Conservation (phyloP, 2,888 invertebrate species). For the Lysandra coridon region DNA sequence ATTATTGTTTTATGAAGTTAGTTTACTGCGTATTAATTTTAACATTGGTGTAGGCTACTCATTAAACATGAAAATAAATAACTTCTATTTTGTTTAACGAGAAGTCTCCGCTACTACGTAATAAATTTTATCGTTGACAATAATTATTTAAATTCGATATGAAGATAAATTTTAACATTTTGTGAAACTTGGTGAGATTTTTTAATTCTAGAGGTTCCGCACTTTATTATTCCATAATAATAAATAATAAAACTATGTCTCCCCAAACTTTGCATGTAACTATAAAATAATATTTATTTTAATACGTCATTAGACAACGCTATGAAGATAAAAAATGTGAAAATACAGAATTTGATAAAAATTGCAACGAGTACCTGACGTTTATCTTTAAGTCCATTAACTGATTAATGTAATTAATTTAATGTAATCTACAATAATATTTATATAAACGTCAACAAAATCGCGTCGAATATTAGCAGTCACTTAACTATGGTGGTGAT, state of each 20-base stretch:
- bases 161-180: too few relatives aligned
- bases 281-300: too few relatives aligned
- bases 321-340: background rate
- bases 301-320: background rate
- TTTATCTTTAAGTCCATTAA: background rate
- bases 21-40: background rate
- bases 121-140: too few relatives aligned
- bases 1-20: background rate
- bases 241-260: too few relatives aligned
- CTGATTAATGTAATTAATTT: background rate
- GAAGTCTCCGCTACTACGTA: too few relatives aligned
- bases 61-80: too few relatives aligned
- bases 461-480: background rate
- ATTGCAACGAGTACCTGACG: background rate
- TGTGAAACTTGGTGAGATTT: too few relatives aligned
- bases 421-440: background rate
- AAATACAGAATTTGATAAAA: background rate
- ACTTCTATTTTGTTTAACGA: too few relatives aligned
- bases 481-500: background rate
- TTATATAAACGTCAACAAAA: background rate
- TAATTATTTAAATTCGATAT: too few relatives aligned
- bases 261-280: too few relatives aligned
- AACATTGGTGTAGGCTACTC: background rate
- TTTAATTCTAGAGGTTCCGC: too few relatives aligned
- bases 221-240: too few relatives aligned